Evolutionary conservation across 2,888 invertebrate species (phyloP), one percentile per base, ranked within the genome.

Genomic region (Julus scanicus): DNA sequence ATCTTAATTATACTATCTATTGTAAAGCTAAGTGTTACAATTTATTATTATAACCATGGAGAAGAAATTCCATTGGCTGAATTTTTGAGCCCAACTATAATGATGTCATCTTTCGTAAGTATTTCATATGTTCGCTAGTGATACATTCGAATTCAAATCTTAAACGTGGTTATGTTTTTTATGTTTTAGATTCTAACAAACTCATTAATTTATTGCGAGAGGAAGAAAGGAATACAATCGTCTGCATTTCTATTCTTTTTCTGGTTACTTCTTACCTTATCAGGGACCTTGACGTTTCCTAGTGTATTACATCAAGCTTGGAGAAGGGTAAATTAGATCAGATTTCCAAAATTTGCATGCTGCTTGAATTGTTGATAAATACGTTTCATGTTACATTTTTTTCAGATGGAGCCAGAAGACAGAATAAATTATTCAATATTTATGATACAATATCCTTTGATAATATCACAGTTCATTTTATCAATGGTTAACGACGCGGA

Each of bases 401-500:
- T 84, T 11, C 17, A 84, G 44, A 44, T 40, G 84, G 11, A 5
- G 48, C 48, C 37, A 20, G 48, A 48, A 53, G 20, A 49, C 40
- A 44, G 49, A 20, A 37, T 86, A 40, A 53, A 49, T 29, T 86
- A 49, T 53, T 86, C 29, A 6, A 37, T 86, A 49, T 86, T 86
- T 49, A 48, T 86, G 86, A 49, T 53, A 20, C 20, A 86, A 6
- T 86, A 20, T 86, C 86, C 86, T n/a, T n/a, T 86, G n/a, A 48
- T 53, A 6, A 48, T 86, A 8, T 17, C 15, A 6, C 86, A 86
- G 49, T n/a, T 87, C 11, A 20, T 87, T 44, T 83, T 87, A 0
- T 87, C 87, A 11, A 96, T 96, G 91, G 95, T 97, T 91, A 95
- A 95, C 57, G 97, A 97, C 92, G 93, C 94, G 87, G 94, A 94